A percentile compares a stretch with the other conserved stretches of the same genome.
These are phyloP conservation scores for Capreolus pygargus DNA, from an alignment of 2,113 vertebrate genomes.

Conservation along the genomic window DNA sequence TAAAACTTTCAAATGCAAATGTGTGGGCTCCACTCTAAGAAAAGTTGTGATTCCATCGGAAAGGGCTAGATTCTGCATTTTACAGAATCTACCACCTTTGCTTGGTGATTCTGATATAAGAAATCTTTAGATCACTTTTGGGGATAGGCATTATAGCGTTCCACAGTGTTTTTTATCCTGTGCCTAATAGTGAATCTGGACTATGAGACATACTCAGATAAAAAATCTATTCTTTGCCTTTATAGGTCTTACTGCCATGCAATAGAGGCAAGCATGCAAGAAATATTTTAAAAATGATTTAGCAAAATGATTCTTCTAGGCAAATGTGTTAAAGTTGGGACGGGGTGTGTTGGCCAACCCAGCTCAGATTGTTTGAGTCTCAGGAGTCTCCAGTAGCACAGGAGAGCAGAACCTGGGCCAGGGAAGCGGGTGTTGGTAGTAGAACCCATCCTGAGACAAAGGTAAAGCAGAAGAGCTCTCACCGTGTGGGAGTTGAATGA, in stretches of 20 bases:
- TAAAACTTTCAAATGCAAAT: background rate
- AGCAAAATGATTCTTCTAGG: background rate
- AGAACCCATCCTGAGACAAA: background rate
- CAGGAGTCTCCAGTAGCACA: background rate
- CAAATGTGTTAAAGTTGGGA: background rate
- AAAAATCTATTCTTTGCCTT: background rate
- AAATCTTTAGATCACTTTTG: background rate
- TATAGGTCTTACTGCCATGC: background rate
- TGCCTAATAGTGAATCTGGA: background rate
- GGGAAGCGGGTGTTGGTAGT: background rate
- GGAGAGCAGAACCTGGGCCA: background rate
- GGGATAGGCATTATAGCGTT: background rate
- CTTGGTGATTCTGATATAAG: background rate
- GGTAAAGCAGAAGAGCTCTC: background rate
- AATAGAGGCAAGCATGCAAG: background rate
- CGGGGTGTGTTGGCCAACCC: background rate
- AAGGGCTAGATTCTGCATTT: background rate
- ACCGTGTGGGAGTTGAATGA: rapidly evolving
- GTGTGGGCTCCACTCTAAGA: background rate
- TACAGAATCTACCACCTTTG: background rate
- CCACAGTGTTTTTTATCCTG: background rate
- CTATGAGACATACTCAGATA: background rate
- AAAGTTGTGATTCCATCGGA: background rate
- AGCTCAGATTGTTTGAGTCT: background rate
- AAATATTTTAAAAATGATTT: background rate